phyloP scores from a whole-genome alignment of 1,140 invertebrate species.

The Drosophila micromelanica region DNA sequence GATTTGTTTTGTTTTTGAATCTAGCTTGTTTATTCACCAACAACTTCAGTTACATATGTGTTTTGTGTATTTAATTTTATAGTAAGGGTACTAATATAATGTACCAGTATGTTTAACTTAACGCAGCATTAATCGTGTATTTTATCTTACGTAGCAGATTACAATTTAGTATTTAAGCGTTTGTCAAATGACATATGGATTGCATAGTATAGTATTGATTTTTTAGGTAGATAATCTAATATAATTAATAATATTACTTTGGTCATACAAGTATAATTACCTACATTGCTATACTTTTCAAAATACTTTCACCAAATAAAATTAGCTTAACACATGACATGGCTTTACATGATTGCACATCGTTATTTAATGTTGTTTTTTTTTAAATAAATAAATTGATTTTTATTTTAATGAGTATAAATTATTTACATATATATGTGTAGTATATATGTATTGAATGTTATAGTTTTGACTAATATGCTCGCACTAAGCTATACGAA shows the following conservation, averaged over 20 bases:
- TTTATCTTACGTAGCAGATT: slow-evolving; percentile 53
- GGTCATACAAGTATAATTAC: slow-evolving; percentile 18
- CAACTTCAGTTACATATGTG: slow-evolving; percentile 81
- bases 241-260: slow-evolving; percentile 6
- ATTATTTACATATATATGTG: background rate
- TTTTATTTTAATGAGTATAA: slow-evolving; percentile 51
- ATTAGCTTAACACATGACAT: slow-evolving; percentile 68
- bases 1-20: slow-evolving; percentile 48
- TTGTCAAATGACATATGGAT: slow-evolving; percentile 27
- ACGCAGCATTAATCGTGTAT: slow-evolving; percentile 55
- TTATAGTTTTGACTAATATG: slow-evolving; percentile 70
- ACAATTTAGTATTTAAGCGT: slow-evolving; percentile 43
- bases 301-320: slow-evolving; percentile 48
- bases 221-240: background rate
- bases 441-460: slow-evolving; percentile 6
- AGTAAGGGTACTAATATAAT: slow-evolving; percentile 26
- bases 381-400: background rate
- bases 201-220: background rate
- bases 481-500: slow-evolving; percentile 72
- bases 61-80: slow-evolving; percentile 59
- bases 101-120: slow-evolving; percentile 61
- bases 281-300: slow-evolving; percentile 9
- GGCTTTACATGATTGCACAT: slow-evolving; percentile 57
- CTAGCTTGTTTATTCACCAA: slow-evolving; percentile 84
- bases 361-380: slow-evolving; percentile 9